phyloP scores from a whole-genome alignment of 2,888 invertebrate genomes.

The Rugalucina vietnamica region DNA sequence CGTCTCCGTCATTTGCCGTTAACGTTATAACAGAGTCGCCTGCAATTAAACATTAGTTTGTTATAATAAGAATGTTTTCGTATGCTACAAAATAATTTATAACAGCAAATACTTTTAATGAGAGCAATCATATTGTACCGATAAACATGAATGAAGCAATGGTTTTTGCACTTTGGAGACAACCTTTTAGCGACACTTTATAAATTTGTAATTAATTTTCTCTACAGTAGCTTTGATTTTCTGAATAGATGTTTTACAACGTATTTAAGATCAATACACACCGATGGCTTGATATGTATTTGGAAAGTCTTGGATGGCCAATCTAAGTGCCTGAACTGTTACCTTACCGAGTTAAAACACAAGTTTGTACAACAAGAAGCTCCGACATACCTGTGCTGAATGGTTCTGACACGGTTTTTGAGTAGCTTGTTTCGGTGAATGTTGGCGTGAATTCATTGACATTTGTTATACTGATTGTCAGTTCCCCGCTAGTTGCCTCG shows the following conservation, averaged over 20 bases:
- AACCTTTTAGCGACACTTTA: background rate
- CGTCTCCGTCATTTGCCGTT: constrained; percentile 29
- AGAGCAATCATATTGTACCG: no score
- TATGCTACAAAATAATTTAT: no score
- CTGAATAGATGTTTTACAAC: background rate
- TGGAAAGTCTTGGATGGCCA: background rate
- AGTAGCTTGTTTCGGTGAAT: constrained; percentile 11
- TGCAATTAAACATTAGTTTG: constrained; percentile 5
- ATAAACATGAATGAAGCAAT: no score
- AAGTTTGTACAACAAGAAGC: background rate
- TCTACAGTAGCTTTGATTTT: background rate
- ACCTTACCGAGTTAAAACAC: no score
- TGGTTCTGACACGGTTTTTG: background rate
- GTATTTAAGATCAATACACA: background rate
- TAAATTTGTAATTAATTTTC: background rate
- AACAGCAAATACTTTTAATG: no score
- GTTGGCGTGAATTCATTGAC: constrained; percentile 33
- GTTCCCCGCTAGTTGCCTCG: constrained; percentile 20
- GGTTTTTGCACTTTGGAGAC: no score
- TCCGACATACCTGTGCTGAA: background rate
- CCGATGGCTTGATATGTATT: background rate
- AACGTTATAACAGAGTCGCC: constrained; percentile 20
- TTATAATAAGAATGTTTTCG: background rate
- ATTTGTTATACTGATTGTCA: constrained; percentile 20
- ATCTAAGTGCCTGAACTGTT: no score